Percentiles rank a stretch among this genome's conserved stretches.
Conservation (phyloP, 64 coral and sea anemone genomes). For the Anthopleura sola region DNA sequence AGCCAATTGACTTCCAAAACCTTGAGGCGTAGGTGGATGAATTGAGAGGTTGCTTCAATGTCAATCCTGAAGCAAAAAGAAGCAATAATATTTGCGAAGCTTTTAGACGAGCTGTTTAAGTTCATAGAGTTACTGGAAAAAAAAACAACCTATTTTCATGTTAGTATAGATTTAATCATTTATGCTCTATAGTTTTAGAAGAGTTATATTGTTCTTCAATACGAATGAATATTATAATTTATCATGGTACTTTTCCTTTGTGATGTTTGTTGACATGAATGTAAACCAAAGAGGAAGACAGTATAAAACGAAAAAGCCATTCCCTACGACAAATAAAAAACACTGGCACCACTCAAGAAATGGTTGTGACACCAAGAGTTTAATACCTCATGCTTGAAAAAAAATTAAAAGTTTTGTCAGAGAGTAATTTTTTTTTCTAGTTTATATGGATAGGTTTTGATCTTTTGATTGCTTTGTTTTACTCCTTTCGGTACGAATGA, state of each 20-base stretch:
- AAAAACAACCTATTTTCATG: background rate
- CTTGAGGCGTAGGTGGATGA: background rate
- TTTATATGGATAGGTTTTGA: too few relatives aligned
- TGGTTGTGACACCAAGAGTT: background rate
- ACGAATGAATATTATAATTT: background rate
- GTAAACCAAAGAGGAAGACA: background rate
- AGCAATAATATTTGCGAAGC: slow-evolving; percentile 11
- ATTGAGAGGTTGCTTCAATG: background rate
- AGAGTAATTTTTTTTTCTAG: too few relatives aligned
- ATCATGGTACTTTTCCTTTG: background rate
- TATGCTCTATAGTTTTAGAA: background rate
- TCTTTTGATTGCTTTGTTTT: too few relatives aligned
- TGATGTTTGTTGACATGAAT: slow-evolving; percentile 33
- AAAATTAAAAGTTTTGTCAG: too few relatives aligned
- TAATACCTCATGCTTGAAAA: too few relatives aligned
- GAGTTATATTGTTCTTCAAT: background rate
- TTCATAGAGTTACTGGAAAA: background rate
- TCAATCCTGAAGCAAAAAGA: background rate
- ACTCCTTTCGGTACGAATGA: too few relatives aligned
- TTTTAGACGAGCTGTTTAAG: slow-evolving; percentile 16
- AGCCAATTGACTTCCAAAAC: background rate
- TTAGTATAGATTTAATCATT: background rate
- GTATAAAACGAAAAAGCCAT: background rate
- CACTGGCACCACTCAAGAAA: background rate
- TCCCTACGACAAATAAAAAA: background rate